Base-by-base conservation (phyloP, 2,888 invertebrate genomes). In the Heliconius aoede region DNA sequence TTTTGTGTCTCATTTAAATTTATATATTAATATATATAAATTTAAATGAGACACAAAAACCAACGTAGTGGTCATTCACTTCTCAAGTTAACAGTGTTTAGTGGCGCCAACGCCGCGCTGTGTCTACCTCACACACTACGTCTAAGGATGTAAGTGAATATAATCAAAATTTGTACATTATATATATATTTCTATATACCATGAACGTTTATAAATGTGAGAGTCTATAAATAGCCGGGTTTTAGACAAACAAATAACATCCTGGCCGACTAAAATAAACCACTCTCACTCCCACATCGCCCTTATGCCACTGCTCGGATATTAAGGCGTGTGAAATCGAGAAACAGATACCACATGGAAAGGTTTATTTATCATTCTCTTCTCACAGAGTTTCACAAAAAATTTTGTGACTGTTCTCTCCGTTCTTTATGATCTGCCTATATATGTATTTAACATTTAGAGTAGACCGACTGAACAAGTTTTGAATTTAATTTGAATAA, bases 231-330 rank as follows among this genome's bases (percentile, higher is more conserved):
- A 80, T 80, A 80, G 81, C 71, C 51, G 78, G 21, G 65, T 71
- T 68, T 77, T 73, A 62, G 61, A 13, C 74, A 77, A 74, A 78
- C 74, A 80, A 78, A 77, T 78, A 78, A 80, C 78, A 77, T 82
- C 82, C 81, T 82, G 80, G 72, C 78, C 75, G 76, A 78, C 80
- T 68, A 77, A 80, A 82, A 81, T 81, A 82, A 78, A 79, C 79
- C 77, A 78, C 80, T 79, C 77, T 73, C 65, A 60, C 78, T 79
- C 76, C 74, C 65, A 60, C 78, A 64, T 13, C 67, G 76, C 78
- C 73, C 76, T 74, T 75, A 72, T 61, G n/a, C 67, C 64, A 58
- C 32, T 61, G 18, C 8, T 60, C 55, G 13, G 32, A 24, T 28
- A 13, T 58, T 21, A 60, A 40, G 58, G 18, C 58, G 30, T 26